phyloP scores from a whole-genome alignment of 1,140 invertebrate species.

The Pseudomyrmex cubaensis region DNA sequence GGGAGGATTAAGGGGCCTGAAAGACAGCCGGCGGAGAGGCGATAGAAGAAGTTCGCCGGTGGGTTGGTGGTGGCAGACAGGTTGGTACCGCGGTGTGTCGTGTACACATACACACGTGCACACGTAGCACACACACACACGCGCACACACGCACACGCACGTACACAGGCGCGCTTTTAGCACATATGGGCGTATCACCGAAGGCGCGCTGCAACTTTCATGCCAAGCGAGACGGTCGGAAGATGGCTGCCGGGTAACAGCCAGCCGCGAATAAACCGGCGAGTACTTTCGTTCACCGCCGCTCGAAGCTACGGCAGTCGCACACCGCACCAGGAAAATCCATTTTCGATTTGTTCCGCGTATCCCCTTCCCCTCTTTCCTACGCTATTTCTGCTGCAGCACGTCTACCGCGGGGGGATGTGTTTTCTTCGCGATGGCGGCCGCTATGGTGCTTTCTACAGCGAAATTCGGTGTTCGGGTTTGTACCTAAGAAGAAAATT shows the following conservation, averaged over 20 bases:
- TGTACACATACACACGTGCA: slow-evolving; percentile 43
- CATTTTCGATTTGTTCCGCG: slow-evolving; percentile 72
- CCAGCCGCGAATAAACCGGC: slow-evolving; percentile 76
- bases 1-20: slow-evolving; percentile 34
- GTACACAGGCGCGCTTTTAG: slow-evolving; percentile 48
- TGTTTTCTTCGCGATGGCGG: slow-evolving; percentile 34
- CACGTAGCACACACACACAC: background rate
- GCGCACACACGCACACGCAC: slow-evolving; percentile 18
- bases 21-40: slow-evolving; percentile 68
- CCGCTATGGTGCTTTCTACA: background rate
- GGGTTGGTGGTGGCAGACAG: slow-evolving; percentile 73
- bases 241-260: slow-evolving; percentile 78
- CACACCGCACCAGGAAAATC: slow-evolving; percentile 63
- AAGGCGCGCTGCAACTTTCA: slow-evolving; percentile 79
- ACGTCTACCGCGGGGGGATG: slow-evolving; percentile 14
- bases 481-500: slow-evolving; percentile 41
- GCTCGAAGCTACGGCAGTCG: slow-evolving; percentile 59
- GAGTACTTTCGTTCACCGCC: slow-evolving; percentile 73
- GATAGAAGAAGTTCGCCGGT: slow-evolving; percentile 76
- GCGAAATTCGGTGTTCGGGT: background rate
- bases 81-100: slow-evolving; percentile 69
- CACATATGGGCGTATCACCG: slow-evolving; percentile 77
- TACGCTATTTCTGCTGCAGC: background rate
- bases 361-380: background rate
- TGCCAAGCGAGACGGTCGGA: slow-evolving; percentile 72